A percentile compares a stretch with the other conserved stretches of the same genome.
Evolutionary conservation across 1,140 invertebrate genomes (phyloP).

Genomic region (Drosophila lowei): DNA sequence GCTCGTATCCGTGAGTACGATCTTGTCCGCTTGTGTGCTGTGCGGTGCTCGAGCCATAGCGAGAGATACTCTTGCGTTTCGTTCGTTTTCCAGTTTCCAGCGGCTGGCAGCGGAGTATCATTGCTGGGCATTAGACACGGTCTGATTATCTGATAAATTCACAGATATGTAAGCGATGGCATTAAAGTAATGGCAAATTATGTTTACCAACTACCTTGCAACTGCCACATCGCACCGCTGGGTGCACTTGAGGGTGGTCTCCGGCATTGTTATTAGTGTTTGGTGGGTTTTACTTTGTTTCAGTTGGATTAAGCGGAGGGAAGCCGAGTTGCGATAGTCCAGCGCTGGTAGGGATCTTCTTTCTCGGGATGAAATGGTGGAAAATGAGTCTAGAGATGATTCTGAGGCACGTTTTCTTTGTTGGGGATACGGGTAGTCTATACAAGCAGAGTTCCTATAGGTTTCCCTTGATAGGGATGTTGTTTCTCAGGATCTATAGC

Average conservation of each 20-base stretch:
- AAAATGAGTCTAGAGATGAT: no score
- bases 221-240: slow-evolving; percentile 22
- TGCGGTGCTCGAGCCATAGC: slow-evolving; percentile 10
- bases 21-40: slow-evolving; percentile 37
- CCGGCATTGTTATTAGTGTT: no score
- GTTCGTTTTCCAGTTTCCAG: slow-evolving; percentile 23
- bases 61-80: slow-evolving; percentile 22
- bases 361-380: no score
- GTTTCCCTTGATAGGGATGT: no score
- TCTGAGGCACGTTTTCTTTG: no score
- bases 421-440: no score
- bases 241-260: slow-evolving; percentile 1
- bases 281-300: no score
- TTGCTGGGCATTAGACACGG: slow-evolving; percentile 72
- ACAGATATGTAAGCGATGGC: slow-evolving; percentile 64
- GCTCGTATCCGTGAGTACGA: slow-evolving; percentile 53
- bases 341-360: no score
- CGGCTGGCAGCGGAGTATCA: slow-evolving; percentile 43
- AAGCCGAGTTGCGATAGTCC: no score
- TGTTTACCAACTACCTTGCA: slow-evolving; percentile 17
- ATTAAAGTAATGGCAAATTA: slow-evolving; percentile 70
- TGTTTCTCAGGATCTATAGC: no score
- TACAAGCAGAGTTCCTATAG: no score
- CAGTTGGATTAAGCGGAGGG: no score
- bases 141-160: slow-evolving; percentile 76